A percentile compares a stretch with the other conserved stretches of the same genome.
Evolutionary conservation across 2,113 vertebrate species (phyloP).

Genomic region (Empidonax traillii): DNA sequence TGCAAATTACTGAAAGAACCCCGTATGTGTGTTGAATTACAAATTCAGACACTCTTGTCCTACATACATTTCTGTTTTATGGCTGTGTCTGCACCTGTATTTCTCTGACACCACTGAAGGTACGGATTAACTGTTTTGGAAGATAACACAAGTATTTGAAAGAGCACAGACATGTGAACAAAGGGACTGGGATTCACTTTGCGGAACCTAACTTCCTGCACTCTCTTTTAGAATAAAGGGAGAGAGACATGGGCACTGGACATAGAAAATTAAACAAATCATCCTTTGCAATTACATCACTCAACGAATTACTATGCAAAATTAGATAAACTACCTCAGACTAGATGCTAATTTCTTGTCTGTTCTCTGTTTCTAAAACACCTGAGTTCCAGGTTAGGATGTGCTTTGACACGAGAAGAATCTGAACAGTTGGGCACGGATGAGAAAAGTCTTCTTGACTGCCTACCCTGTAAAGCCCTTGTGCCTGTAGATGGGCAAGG

Average conservation of each 20-base stretch:
- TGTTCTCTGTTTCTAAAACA: neutral
- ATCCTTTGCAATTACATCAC: neutral
- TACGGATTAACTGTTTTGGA: neutral
- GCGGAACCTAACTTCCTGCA: neutral
- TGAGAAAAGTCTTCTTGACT: neutral
- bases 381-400: neutral
- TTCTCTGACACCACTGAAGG: neutral
- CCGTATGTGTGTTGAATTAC: neutral
- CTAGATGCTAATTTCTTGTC: neutral
- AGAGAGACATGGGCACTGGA: neutral
- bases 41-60: neutral
- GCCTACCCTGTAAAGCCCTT: neutral
- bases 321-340: neutral
- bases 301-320: rapidly evolving
- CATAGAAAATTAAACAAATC: neutral
- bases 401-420: neutral
- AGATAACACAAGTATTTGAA: rapidly evolving
- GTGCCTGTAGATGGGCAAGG: neutral
- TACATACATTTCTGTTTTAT: neutral
- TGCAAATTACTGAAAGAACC: neutral
- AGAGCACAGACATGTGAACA: neutral
- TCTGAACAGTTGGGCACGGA: rapidly evolving
- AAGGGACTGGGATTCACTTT: neutral
- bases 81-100: neutral
- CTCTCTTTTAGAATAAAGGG: neutral